A percentile compares a stretch with the other conserved stretches of the same genome.
These are phyloP conservation scores for Anthoscopus minutus DNA, from an alignment of 2,113 vertebrate species.

Conservation along the genomic window DNA sequence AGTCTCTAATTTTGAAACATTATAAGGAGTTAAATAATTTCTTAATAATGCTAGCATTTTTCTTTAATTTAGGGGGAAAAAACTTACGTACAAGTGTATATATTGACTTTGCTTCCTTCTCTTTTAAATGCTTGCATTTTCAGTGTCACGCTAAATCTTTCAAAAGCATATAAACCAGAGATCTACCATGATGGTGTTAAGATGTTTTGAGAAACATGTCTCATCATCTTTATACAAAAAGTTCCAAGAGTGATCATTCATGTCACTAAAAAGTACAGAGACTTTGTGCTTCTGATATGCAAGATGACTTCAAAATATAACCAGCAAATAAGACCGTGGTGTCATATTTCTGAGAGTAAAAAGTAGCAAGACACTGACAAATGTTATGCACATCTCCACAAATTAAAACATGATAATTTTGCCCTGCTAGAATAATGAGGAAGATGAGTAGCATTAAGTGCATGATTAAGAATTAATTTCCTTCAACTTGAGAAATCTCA, in stretches of 20 bases:
- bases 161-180: not conserved
- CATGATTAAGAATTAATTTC: slow-evolving; percentile 15
- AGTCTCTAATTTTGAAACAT: not conserved
- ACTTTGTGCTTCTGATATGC: not conserved
- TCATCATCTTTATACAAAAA: not conserved
- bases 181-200: not conserved
- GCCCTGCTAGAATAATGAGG: not conserved
- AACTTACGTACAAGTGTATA: not conserved
- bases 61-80: not conserved
- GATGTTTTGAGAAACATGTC: not conserved
- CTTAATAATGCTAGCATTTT: not conserved
- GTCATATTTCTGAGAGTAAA: not conserved
- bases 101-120: not conserved
- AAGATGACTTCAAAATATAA: not conserved
- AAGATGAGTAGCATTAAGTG: not conserved
- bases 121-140: not conserved
- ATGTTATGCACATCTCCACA: not conserved
- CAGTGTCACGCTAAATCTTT: not conserved
- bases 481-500: not conserved
- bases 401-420: not conserved
- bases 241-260: not conserved
- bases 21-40: not conserved
- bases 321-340: not conserved
- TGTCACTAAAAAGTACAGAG: not conserved
- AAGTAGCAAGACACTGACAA: not conserved